Evolutionary conservation across 2,113 vertebrate species (phyloP).

Genomic region (Cathartes aura): DNA sequence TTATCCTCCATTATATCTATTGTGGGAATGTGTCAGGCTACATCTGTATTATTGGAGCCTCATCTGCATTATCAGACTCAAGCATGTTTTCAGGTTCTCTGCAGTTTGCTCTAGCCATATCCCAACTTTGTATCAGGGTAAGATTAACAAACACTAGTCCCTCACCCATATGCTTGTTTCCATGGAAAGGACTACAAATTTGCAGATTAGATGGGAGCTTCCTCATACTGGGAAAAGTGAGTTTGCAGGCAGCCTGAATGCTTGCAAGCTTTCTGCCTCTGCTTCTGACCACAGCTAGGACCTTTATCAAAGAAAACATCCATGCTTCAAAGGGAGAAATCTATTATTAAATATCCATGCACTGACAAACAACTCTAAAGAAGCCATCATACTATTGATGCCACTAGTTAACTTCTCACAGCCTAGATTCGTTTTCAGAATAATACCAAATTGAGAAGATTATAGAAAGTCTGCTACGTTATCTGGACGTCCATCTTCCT

Average conservation of each 20-base stretch:
- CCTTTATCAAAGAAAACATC: not conserved
- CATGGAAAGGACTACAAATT: not conserved
- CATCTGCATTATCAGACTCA: not conserved
- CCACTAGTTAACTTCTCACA: not conserved
- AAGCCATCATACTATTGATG: not conserved
- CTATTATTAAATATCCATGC: not conserved
- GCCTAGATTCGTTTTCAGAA: not conserved
- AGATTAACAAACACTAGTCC: not conserved
- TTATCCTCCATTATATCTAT: not conserved
- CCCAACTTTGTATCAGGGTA: fast-evolving
- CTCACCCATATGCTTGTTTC: not conserved
- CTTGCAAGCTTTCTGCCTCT: not conserved
- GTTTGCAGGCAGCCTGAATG: not conserved
- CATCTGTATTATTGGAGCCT: not conserved
- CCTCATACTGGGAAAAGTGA: not conserved
- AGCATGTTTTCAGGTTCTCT: not conserved
- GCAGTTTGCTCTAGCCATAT: not conserved
- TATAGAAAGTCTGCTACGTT: not conserved
- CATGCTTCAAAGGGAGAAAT: not conserved
- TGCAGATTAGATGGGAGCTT: not conserved
- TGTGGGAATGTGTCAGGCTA: not conserved
- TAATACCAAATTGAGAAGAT: not conserved
- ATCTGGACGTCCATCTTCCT: not conserved
- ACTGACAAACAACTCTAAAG: not conserved
- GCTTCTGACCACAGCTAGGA: not conserved